Conservation (phyloP, 2,797 vertebrate genomes). For the Argya squamiceps region DNA sequence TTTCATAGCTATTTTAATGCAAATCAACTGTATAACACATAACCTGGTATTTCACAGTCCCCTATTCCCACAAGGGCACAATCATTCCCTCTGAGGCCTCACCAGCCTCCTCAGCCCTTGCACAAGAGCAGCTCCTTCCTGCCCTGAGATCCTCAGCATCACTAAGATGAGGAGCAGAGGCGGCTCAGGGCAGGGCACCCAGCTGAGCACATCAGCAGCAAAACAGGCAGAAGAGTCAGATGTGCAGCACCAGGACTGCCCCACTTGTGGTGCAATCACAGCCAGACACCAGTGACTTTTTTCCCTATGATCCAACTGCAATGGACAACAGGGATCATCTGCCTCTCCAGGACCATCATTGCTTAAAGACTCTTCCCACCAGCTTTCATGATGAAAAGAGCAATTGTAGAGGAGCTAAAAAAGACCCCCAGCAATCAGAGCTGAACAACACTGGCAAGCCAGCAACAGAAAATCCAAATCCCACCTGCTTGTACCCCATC, state of each 20-base stretch:
- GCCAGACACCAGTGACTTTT: not conserved
- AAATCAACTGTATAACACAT: not conserved
- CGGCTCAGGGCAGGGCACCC: not conserved
- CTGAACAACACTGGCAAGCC: not conserved
- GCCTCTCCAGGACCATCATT: not conserved
- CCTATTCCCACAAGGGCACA: not conserved
- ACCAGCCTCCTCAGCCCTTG: not conserved
- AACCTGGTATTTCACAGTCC: not conserved
- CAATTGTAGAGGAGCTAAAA: not conserved
- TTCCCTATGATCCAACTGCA: not conserved
- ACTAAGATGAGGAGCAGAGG: rapidly evolving
- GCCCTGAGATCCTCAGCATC: not conserved
- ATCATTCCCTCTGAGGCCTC: not conserved
- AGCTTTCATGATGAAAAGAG: not conserved
- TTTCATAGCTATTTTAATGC: constrained; percentile 15
- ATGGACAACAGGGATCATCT: rapidly evolving
- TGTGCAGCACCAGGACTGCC: not conserved
- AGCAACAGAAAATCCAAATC: not conserved
- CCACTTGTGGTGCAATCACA: not conserved
- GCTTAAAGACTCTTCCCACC: not conserved
- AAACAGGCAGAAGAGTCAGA: not conserved
- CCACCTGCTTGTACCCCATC: not conserved
- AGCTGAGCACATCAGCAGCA: not conserved
- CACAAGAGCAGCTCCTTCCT: not conserved
- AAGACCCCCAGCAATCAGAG: not conserved